Evolutionary conservation across 2,113 vertebrate species (phyloP), one percentile per base, ranked within the genome.

Genomic region (Burhinus bistriatus): DNA sequence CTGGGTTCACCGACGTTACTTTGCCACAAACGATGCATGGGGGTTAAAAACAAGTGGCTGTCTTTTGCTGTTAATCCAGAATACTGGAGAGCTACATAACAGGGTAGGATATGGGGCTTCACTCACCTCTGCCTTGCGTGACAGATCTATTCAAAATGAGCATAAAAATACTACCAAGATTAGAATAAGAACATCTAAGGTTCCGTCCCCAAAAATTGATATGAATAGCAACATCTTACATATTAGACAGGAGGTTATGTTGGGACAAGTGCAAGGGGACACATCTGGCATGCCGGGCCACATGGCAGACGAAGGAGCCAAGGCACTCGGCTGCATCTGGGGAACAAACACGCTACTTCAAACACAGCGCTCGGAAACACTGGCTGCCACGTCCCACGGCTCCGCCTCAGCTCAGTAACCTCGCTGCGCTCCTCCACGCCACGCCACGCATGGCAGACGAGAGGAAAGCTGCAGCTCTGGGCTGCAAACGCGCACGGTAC

Each of bases 391-490:
- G 0, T 75, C 87, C 83, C 26, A 58, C 1, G 0, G 88, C 40
- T 80, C 77, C 11, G 1, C 81, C 81, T 4, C 19, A 59, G 94
- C 29, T 0, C 68, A 2, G 40, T 4, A 22, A 25, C 29, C 83
- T 62, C 36, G 1, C 45, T 0, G 1, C 0, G 14, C 73, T 66
- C 69, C 15, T 9, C 22, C 25, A 2, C 1, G 19, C 42, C 87
- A 52, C 5, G 4, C 15, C 21, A 2, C 1, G 27, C 54, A 7
- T 9, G 6, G 0, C 76, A 58, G 58, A 6, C 0, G 0, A 15
- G n/a, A 40, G 82, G 70, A 54, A 44, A 88, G 73, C 38, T 32
- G 32, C 15, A 71, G 86, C 66, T 54, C 51, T 0, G 1, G 2
- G 9, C 78, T 26, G 40, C 40, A 29, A 20, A 17, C 1, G 4